Base-by-base conservation (phyloP, 2,113 vertebrate species). In the Euleptes europaea region DNA sequence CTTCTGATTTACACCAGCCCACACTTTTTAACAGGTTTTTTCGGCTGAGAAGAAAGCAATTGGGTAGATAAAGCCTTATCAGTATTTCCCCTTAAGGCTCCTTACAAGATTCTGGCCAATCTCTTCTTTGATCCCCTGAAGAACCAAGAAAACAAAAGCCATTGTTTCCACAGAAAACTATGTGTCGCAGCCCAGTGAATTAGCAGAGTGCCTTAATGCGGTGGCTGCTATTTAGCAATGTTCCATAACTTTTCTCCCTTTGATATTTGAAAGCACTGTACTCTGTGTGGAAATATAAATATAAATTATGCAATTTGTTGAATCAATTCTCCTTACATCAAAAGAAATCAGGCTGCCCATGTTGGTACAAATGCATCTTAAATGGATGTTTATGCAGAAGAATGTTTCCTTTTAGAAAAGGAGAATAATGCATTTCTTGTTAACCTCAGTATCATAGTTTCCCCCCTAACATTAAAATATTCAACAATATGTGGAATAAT, bases 391-490 rank as follows among this genome's bases (percentile, higher is more conserved):
- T 84, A 88, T 86, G 83, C 85, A 35, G 0, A 0, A 0, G 35
- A 0, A 0, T 73, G 71, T 1, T 1, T 57, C 86, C 13, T 67
- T 80, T 80, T 1, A 19, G 88, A 88, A 89, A 92, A 91, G 84
- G 86, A 89, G 80, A 89, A 54, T 84, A 5, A 40, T 84, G 57
- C 4, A 31, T 88, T 75, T 88, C 90, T 91, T 77, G 90, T 86
- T 80, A 91, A 60, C 67, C 88, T 19, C 84, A 92, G 84, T 87
- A 90, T 65, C 87, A 92, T 93, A 89, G 74, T 79, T 94, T 88
- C 90, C 84, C 91, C 86, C 90, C 82, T 84, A 82, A 93, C 92
- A 92, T 89, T 92, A 89, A 92, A 92, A 92, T 94, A 92, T 94
- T 91, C 75, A 94, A 87, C 31, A 44, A 74, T 86, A 77, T 90